Conservation (phyloP, 1,140 invertebrate genomes). For the Hyposmocoma kahamanoa region DNA sequence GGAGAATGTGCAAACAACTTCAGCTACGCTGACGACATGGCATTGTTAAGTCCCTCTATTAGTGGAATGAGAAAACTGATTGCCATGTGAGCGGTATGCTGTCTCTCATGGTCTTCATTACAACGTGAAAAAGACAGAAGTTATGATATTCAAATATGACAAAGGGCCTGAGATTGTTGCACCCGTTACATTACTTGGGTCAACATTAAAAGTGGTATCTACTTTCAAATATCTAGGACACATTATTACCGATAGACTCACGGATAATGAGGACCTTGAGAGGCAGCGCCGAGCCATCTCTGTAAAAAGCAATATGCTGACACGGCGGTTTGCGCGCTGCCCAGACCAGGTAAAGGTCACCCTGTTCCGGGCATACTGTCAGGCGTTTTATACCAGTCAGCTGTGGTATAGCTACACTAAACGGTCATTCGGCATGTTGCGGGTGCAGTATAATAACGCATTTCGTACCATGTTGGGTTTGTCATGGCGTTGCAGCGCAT, state of each 20-base stretch:
- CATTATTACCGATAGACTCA: background rate
- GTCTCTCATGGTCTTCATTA: background rate
- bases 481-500: conserved; percentile 2
- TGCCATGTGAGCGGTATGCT: background rate
- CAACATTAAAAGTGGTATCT: background rate
- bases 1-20: background rate
- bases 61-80: background rate
- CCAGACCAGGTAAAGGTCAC: background rate
- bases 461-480: conserved; percentile 5
- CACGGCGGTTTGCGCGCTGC: background rate
- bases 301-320: conserved; percentile 1
- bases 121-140: conserved; percentile 1
- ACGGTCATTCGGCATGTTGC: background rate
- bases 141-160: background rate
- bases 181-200: background rate
- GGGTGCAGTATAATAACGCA: conserved; percentile 6
- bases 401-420: conserved; percentile 4
- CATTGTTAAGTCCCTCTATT: background rate
- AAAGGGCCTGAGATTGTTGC: background rate
- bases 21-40: conserved; percentile 3
- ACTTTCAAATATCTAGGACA: conserved; percentile 2
- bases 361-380: conserved; percentile 3
- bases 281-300: background rate
- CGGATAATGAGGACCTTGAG: conserved; percentile 1
- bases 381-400: conserved; percentile 7